These are phyloP conservation scores for Rattus rattus DNA, from an alignment of 2,113 vertebrate genomes.

Conservation along the genomic window DNA sequence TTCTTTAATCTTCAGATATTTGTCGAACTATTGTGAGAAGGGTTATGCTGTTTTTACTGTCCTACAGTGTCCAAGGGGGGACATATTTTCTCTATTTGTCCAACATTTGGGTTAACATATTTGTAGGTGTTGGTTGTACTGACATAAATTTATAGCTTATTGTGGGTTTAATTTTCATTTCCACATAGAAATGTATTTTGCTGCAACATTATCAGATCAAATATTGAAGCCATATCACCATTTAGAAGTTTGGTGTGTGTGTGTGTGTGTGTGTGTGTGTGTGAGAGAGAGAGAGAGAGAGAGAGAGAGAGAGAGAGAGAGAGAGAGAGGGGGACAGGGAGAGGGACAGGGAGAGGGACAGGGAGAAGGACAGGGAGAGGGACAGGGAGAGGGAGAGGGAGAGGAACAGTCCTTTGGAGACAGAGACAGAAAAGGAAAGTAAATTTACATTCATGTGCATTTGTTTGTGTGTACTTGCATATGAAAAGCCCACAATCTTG, in stretches of 20 bases:
- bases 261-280: background rate
- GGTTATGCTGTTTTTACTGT: background rate
- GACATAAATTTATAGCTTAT: background rate
- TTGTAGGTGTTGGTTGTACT: background rate
- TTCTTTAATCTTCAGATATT: background rate
- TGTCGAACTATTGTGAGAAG: background rate
- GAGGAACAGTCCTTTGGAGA: no score
- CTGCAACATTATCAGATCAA: background rate
- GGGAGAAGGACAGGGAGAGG: no score
- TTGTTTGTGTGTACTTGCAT: background rate
- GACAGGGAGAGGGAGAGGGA: no score
- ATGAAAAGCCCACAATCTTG: no score
- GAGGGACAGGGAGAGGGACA: no score
- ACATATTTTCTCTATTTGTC: accelerated
- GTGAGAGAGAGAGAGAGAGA: no score
- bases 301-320: no score
- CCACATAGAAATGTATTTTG: background rate
- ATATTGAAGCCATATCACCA: background rate
- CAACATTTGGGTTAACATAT: background rate
- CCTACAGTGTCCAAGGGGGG: background rate
- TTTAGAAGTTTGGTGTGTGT: background rate
- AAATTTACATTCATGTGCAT: no score
- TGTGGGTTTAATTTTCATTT: background rate
- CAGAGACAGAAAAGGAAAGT: no score
- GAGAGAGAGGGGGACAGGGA: no score